Conservation (phyloP, 2,888 invertebrate genomes). For the Lasius platythorax region DNA sequence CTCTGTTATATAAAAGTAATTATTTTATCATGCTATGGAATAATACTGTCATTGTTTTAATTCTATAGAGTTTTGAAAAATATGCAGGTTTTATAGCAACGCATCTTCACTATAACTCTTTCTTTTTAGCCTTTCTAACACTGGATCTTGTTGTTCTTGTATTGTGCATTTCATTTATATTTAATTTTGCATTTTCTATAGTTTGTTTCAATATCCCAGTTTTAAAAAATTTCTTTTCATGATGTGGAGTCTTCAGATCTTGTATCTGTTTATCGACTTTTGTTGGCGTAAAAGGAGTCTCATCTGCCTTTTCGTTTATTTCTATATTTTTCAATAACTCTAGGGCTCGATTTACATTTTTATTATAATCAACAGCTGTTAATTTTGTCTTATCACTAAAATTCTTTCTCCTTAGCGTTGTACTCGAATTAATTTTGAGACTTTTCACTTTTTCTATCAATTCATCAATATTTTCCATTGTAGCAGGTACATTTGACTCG, state of each 20-base stretch:
- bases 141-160: constrained; percentile 29
- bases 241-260: neutral
- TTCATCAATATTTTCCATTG: constrained; percentile 51
- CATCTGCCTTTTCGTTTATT: constrained; percentile 9
- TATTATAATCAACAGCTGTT: constrained; percentile 31
- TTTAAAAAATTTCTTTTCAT: constrained; percentile 28
- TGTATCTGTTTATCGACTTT: constrained; percentile 4
- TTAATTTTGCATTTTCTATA: neutral
- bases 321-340: constrained; percentile 57
- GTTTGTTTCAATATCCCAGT: neutral
- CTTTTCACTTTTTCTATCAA: constrained; percentile 54
- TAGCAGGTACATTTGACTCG: constrained; percentile 48
- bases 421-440: constrained; percentile 40
- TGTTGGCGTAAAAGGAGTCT: neutral
- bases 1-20: constrained; percentile 47
- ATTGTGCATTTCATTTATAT: constrained; percentile 9
- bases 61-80: constrained; percentile 5
- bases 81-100: constrained; percentile 5
- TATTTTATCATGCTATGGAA: constrained; percentile 38
- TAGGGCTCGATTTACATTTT: constrained; percentile 53
- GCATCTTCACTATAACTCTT: neutral
- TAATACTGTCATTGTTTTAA: constrained; percentile 15
- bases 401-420: constrained; percentile 22
- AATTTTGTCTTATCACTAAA: constrained; percentile 46
- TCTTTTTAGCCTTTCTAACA: constrained; percentile 38